Percentiles rank a stretch among this genome's conserved stretches.
Conservation (phyloP, 2,888 invertebrate genomes). For the Thera britannica region DNA sequence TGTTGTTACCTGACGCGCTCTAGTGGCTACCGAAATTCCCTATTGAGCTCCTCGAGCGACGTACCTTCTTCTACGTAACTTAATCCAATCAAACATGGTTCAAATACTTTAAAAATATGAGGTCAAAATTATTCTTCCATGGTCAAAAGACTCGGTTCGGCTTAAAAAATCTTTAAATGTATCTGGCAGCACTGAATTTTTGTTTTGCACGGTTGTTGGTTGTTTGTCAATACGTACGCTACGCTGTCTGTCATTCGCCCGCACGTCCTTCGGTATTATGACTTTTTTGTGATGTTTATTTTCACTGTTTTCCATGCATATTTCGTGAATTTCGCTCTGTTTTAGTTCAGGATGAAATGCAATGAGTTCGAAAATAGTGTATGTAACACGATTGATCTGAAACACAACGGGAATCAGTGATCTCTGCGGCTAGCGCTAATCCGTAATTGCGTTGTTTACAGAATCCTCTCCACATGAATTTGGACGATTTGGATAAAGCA, state of each 20-base stretch:
- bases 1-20: too few relatives aligned
- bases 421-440: conserved; percentile 44
- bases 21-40: too few relatives aligned
- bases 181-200: conserved; percentile 8
- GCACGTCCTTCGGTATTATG: conserved; percentile 52
- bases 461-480: conserved; percentile 77
- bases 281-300: conserved; percentile 83
- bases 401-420: conserved; percentile 29
- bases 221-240: conserved; percentile 1
- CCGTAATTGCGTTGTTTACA: conserved; percentile 67
- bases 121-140: too few relatives aligned
- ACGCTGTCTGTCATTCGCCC: conserved; percentile 36
- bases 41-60: too few relatives aligned
- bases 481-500: conserved; percentile 85
- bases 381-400: conserved; percentile 45
- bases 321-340: conserved; percentile 58
- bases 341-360: conserved; percentile 72
- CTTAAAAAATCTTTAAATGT: not conserved
- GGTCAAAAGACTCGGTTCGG: not conserved
- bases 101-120: too few relatives aligned
- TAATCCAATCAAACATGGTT: too few relatives aligned
- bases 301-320: conserved; percentile 69
- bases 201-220: not conserved
- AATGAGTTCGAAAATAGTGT: conserved; percentile 72
- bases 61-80: too few relatives aligned